Conservation (phyloP, 2,888 invertebrate genomes). For the Trichopoda pennipes region DNA sequence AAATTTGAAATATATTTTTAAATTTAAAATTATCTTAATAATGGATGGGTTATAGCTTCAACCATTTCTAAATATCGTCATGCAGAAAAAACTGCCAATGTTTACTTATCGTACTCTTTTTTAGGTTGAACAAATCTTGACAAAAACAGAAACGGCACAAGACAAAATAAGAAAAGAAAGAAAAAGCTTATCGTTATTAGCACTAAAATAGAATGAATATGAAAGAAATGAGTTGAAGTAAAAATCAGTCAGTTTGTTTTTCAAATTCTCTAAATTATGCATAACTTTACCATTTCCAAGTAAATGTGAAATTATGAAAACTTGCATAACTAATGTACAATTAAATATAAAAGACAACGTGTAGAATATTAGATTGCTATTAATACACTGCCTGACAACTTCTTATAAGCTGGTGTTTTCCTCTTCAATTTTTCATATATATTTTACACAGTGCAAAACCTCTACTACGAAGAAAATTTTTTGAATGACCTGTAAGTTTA, state of each 20-base stretch:
- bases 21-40: constrained; percentile 31
- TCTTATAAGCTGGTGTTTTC: background rate
- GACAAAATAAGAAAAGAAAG: constrained; percentile 2
- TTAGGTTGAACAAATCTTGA: constrained; percentile 29
- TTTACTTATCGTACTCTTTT: constrained; percentile 50
- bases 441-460: constrained; percentile 22
- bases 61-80: background rate
- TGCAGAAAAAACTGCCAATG: constrained; percentile 53
- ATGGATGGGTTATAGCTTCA: background rate
- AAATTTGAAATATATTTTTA: constrained; percentile 60
- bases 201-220: constrained; percentile 52
- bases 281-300: constrained; percentile 44
- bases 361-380: too few relatives aligned
- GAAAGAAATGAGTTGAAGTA: background rate
- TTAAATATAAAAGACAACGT: too few relatives aligned
- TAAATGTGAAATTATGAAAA: too few relatives aligned
- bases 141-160: constrained; percentile 22
- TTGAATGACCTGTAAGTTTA: constrained; percentile 44
- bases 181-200: constrained; percentile 63
- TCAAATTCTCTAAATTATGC: constrained; percentile 29
- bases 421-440: too few relatives aligned
- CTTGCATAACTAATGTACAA: too few relatives aligned
- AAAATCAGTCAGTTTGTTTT: too few relatives aligned
- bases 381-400: too few relatives aligned
- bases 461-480: background rate